Evolutionary conservation across 2,888 invertebrate species (phyloP), one percentile per base, ranked within the genome.

Genomic region (Dorcus parallelipipedus): DNA sequence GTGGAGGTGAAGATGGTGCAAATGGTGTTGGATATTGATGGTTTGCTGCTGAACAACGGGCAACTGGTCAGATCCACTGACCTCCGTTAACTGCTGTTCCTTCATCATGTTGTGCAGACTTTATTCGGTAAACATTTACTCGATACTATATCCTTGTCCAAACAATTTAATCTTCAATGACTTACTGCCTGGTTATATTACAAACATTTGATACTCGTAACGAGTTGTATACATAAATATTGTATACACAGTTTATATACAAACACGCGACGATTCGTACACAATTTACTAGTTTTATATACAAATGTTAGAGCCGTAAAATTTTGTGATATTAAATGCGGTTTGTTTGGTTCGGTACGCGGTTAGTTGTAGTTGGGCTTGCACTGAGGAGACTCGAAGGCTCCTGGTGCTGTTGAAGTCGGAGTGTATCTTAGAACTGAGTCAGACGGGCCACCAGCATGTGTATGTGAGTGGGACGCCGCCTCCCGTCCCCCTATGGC

Each of bases 201-300:
- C 76, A 76, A 76, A 77, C 76, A 77, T 76, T 76, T 75, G 75
- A 76, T 76, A 76, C 76, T 73, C 73, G 74, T 72, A 71, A 72
- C 71, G 70, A 71, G 71, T 70, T 73, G 73, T 75, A 76, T 76
- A 76, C 75, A 75, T 69, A 74, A 73, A 75, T 75, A 75, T 74
- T 74, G 75, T 75, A 74, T 76, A 75, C 72, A 74, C 68, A 69
- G 68, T 71, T 69, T 69, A 68, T 74, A 75, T 74, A 76, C 74
- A 76, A 74, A 75, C 74, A 76, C 69, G 68, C 70, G 71, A 70
- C 71, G 65, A 73, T 70, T 73, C 71, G 74, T 74, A 75, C 74
- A 75, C 76, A 75, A 75, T 74, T 75, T 75, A 75, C 73, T 70
- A 69, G 68, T 72, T 73, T 73, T 76, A 73, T 78, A 78, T 76